A percentile compares a stretch with the other conserved stretches of the same genome.
Evolutionary conservation across 2,113 vertebrate species (phyloP).

Genomic region (Verasper variegatus): DNA sequence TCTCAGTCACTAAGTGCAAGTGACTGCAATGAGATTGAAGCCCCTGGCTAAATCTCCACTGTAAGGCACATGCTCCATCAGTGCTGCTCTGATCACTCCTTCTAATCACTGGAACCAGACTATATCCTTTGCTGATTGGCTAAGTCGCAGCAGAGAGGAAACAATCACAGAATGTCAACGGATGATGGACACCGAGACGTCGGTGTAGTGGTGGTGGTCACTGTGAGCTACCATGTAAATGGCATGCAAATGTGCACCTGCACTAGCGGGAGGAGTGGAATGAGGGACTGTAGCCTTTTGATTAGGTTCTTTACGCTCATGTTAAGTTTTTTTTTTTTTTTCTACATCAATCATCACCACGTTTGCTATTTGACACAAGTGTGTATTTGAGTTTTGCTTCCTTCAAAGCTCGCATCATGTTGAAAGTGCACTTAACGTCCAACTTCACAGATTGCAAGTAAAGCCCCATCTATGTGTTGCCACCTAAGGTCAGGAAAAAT

Average conservation of each 20-base stretch:
- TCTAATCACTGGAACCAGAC: conserved; percentile 78
- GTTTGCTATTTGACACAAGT: conserved; percentile 29
- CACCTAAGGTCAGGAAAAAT: conserved; percentile 7
- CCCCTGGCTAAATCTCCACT: conserved; percentile 70
- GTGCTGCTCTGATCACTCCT: conserved; percentile 75
- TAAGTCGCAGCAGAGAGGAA: conserved; percentile 67
- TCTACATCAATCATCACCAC: conserved; percentile 59
- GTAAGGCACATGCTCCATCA: conserved; percentile 77
- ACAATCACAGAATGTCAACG: conserved; percentile 75
- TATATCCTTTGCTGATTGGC: conserved; percentile 78
- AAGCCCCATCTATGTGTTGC: conserved; percentile 21
- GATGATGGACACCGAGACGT: conserved; percentile 68
- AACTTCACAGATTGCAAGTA: conserved; percentile 30
- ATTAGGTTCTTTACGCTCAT: conserved; percentile 69
- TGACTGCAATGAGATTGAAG: conserved; percentile 82
- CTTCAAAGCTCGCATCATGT: not conserved
- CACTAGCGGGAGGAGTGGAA: conserved; percentile 63
- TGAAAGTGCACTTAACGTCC: conserved; percentile 34
- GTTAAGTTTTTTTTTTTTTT: conserved; percentile 61
- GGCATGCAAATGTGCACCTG: conserved; percentile 83
- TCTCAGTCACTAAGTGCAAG: conserved; percentile 79
- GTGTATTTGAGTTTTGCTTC: conserved; percentile 1
- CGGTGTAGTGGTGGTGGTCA: conserved; percentile 73
- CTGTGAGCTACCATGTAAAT: conserved; percentile 78
- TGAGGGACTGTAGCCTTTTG: conserved; percentile 73